phyloP scores from a whole-genome alignment of 2,113 vertebrate genomes.

The Xiphorhynchus elegans region DNA sequence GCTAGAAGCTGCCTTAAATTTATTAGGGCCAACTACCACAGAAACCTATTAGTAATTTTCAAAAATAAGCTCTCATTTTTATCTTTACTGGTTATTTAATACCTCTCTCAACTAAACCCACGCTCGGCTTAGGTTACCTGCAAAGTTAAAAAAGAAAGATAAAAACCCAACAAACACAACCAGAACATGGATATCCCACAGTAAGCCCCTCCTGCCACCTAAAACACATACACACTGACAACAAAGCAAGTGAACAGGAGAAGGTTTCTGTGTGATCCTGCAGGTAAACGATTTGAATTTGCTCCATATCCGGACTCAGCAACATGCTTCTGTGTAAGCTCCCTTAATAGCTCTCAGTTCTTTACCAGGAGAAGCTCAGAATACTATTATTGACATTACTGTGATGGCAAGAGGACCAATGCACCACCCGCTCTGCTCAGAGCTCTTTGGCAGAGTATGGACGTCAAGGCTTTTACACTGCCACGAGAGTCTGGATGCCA shows the following conservation, averaged over 20 bases:
- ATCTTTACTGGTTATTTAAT: neutral
- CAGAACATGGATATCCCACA: neutral
- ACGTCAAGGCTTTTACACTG: neutral
- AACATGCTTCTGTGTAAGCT: neutral
- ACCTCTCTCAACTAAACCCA: neutral
- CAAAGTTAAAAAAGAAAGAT: neutral
- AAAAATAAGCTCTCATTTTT: neutral
- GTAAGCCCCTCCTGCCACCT: neutral
- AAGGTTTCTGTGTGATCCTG: neutral
- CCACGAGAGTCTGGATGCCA: neutral
- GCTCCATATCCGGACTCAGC: neutral
- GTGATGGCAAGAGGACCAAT: neutral
- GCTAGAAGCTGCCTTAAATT: neutral
- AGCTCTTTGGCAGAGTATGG: accelerated
- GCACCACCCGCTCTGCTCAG: neutral
- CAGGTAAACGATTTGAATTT: neutral
- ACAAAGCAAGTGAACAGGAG: neutral
- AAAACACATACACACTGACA: neutral
- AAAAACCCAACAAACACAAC: neutral
- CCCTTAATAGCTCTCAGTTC: neutral
- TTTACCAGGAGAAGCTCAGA: neutral
- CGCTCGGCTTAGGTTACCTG: neutral
- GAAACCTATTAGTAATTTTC: neutral
- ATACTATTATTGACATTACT: neutral
- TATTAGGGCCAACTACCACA: neutral